Conservation (phyloP, 2,888 invertebrate species). For the Lypha dubia region DNA sequence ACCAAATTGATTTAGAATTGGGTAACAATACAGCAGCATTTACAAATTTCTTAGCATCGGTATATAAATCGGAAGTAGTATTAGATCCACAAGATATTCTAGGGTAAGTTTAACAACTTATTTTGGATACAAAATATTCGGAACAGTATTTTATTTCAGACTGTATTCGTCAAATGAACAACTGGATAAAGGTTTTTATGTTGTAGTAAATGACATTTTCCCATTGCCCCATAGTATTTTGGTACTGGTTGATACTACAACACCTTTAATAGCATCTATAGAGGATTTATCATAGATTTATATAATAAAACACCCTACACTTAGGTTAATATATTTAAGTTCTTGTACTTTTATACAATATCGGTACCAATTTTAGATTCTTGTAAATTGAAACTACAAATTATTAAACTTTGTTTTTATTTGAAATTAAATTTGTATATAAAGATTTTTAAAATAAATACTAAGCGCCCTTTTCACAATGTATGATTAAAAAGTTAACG, state of each 20-base stretch:
- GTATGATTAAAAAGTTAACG: no score
- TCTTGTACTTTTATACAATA: neutral
- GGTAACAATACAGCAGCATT: constrained; percentile 83
- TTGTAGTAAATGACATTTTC: constrained; percentile 85
- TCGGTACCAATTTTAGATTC: neutral
- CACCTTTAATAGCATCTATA: constrained; percentile 83
- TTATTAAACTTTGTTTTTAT: neutral
- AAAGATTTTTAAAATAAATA: neutral
- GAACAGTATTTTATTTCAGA: constrained; percentile 80
- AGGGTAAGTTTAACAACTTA: constrained; percentile 82
- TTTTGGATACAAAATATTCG: no score
- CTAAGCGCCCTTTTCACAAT: no score
- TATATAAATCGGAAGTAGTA: constrained; percentile 83
- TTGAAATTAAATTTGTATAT: neutral
- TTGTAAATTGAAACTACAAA: neutral
- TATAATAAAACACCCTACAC: neutral
- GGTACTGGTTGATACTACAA: constrained; percentile 86
- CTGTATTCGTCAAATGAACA: constrained; percentile 85
- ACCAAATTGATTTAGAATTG: constrained; percentile 77
- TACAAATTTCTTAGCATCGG: constrained; percentile 82
- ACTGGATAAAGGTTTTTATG: constrained; percentile 84
- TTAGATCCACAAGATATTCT: constrained; percentile 84
- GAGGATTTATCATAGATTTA: constrained; percentile 74
- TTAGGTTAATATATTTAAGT: no score
- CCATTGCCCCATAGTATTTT: constrained; percentile 86